Base-by-base conservation (phyloP, 2,888 invertebrate species). In the Taphrorychus bicolor region DNA sequence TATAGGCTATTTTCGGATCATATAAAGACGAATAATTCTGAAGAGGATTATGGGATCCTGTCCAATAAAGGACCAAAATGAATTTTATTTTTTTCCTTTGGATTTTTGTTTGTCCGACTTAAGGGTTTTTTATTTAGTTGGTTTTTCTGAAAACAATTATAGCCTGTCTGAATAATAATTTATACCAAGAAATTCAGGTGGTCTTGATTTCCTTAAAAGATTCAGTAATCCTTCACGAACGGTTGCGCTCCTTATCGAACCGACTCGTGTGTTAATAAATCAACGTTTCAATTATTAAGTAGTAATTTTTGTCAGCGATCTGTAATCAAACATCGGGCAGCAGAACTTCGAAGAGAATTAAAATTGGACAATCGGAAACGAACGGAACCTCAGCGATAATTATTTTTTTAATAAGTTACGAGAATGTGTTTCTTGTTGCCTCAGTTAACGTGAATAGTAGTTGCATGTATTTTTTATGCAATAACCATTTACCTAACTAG, bases 211-310 rank as follows among this genome's bases (percentile, higher is more conserved):
- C 14, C 14, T 14, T 16, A 45, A 5, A 16, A 45, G 14, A 45
- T 45, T 45, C 9, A 45, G 14, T 11, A 9, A 2, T 16, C 14
- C 5, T 45, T 45, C 17, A 4, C 45, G 45, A 16, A 17, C 17
- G 17, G 9, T 45, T 45, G 9, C 5, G 45, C 45, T 45, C 45
- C 7, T 7, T n/a, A n/a, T 45, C 14, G 45, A 16, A 11, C 7
- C 32, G 11, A 32, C 32, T 14, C 7, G 32, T 32, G 45, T 14
- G 45, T 45, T 45, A 45, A 45, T 45, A 45, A 45, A 45, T 45
- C 45, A 45, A n/a, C 1, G 32, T 45, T 45, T 45, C 45, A 45
- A 45, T 45, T 45, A 45, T 45, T 45, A 45, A 45, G 45, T 45
- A 45, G 45, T 16, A 11, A 45, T 14, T 45, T 45, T 45, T 45